A percentile compares a stretch with the other conserved stretches of the same genome.
phyloP scores from a whole-genome alignment of 2,797 vertebrate species.

The Oryzias dopingdopingensis region DNA sequence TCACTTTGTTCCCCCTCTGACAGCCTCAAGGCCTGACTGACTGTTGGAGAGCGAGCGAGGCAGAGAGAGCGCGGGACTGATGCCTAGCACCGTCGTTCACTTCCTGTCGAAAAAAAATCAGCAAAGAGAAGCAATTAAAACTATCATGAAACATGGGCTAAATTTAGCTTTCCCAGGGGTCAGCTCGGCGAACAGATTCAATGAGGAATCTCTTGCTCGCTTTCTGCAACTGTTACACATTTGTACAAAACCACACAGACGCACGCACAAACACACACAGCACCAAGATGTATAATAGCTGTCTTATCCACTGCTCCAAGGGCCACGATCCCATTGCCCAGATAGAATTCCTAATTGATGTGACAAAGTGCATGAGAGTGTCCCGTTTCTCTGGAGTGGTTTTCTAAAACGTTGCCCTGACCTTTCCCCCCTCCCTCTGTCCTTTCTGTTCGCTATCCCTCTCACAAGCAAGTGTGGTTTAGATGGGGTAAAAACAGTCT shows the following conservation, averaged over 20 bases:
- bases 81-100: slow-evolving; percentile 29
- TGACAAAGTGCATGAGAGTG: slow-evolving; percentile 71
- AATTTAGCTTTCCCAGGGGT: slow-evolving; percentile 62
- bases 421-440: slow-evolving; percentile 40
- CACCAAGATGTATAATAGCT: slow-evolving; percentile 53
- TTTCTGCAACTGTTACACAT: slow-evolving; percentile 10
- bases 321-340: slow-evolving; percentile 61
- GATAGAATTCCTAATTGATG: slow-evolving; percentile 78
- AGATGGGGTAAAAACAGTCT: slow-evolving; percentile 51
- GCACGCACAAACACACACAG: slow-evolving; percentile 26
- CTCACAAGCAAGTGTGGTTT: slow-evolving; percentile 53
- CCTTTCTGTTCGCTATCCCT: slow-evolving; percentile 52
- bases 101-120: slow-evolving; percentile 55
- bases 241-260: slow-evolving; percentile 28
- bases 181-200: slow-evolving; percentile 54
- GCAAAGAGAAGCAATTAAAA: slow-evolving; percentile 60
- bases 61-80: slow-evolving; percentile 24
- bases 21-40: slow-evolving; percentile 70
- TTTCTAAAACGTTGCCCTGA: slow-evolving; percentile 63
- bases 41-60: slow-evolving; percentile 52
- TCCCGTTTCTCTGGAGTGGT: slow-evolving; percentile 68
- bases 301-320: slow-evolving; percentile 56
- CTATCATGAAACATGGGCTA: slow-evolving; percentile 41
- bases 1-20: slow-evolving; percentile 74
- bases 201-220: slow-evolving; percentile 29